Conservation (phyloP, 2,797 vertebrate species). For the Huso huso region DNA sequence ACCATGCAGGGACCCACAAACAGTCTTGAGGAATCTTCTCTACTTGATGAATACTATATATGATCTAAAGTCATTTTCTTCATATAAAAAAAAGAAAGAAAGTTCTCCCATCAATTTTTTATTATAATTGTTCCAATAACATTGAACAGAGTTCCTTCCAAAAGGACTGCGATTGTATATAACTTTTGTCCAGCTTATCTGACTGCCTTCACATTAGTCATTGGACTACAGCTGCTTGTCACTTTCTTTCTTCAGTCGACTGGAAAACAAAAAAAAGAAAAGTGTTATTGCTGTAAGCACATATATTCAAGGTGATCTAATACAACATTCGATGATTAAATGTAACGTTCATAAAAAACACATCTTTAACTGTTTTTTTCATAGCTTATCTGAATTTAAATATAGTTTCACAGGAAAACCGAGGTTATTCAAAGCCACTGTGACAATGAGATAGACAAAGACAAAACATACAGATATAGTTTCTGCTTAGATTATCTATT, state of each 20-base stretch:
- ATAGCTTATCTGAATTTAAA: too few relatives aligned
- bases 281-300: background rate
- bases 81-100: constrained; percentile 54
- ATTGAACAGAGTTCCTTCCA: constrained; percentile 38
- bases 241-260: constrained; percentile 98
- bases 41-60: constrained; percentile 68
- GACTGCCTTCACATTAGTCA: constrained; percentile 34
- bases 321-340: too few relatives aligned
- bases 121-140: constrained; percentile 62
- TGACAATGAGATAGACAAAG: background rate
- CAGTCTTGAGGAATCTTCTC: constrained; percentile 82
- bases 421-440: too few relatives aligned
- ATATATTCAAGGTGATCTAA: constrained; percentile 16
- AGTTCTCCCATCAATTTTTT: constrained; percentile 57
- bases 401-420: too few relatives aligned
- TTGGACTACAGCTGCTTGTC: constrained; percentile 92
- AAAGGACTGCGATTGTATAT: constrained; percentile 36
- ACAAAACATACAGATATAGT: background rate
- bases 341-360: background rate
- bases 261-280: constrained; percentile 49
- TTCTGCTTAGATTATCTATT: background rate
- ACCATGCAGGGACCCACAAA: constrained; percentile 87
- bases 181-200: constrained; percentile 26
- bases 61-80: constrained; percentile 61
- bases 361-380: constrained; percentile 17